Evolutionary conservation across 1,140 invertebrate genomes (phyloP), one percentile per base, ranked within the genome.

Genomic region (Bathynomus jamesi): DNA sequence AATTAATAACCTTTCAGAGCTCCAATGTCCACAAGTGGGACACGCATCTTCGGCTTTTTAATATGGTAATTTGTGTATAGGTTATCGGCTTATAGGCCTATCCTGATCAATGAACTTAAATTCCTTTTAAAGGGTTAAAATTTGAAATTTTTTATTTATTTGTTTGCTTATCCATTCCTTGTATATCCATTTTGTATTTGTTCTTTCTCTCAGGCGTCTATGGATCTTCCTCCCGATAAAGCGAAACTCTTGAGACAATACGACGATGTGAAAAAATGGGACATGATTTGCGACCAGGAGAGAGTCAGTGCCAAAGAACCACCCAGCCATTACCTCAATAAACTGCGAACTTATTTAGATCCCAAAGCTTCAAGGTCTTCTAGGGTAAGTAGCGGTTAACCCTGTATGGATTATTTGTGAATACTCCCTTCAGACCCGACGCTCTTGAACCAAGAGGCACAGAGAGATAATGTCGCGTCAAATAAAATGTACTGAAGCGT

Each of bases 231-330:
- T 13, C 95, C 96, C 21, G 97, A 99, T 83, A 99, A 99, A 84
- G 94, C 95, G 72, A 98, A 98, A 84, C 86, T 98, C 8, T 85
- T 99, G 62, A 94, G 94, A 79, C 92, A 94, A 81, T 99, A 99
- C 81, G 94, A 98, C 84, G 90, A 94, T 81, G 93, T 97, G 80
- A 98, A 97, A 82, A 99, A 99, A 85, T 99, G 96, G 96, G 96
- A 99, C 82, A 92, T 99, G 81, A 96, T 99, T 83, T 97, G 95
- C 85, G 97, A 99, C 89, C 96, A 99, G 91, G 95, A 98, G 87
- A 90, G 92, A 86, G 95, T 99, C 69, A 93, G 94, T 81, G 96
- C 94, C 10, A 97, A 97, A 83, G 94, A 98, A 84, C 92, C 95
- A 24, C 96, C 96, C 28, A 88, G 92, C 66, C 93, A 93, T 83